Evolutionary conservation across 2,797 vertebrate genomes (phyloP).

Genomic region (Nyctibius grandis): DNA sequence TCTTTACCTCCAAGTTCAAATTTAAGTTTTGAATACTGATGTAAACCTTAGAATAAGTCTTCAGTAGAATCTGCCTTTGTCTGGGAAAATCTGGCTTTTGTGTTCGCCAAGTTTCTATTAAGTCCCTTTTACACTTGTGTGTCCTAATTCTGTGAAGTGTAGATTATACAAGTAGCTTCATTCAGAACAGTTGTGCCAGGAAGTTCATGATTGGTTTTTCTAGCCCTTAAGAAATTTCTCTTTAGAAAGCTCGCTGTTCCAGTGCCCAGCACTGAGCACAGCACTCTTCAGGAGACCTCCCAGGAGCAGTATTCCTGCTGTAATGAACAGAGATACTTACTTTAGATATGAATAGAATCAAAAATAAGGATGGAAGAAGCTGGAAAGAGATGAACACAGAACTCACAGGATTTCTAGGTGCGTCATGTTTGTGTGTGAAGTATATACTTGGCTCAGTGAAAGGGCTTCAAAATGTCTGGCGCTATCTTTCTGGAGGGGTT

Average conservation of each 20-base stretch:
- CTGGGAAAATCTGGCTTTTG: neutral
- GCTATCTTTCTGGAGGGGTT: neutral
- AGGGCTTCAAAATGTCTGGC: neutral
- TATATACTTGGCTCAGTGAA: neutral
- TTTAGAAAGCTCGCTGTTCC: neutral
- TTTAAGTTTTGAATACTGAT: neutral
- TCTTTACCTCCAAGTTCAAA: neutral
- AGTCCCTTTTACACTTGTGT: neutral
- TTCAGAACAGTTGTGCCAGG: neutral
- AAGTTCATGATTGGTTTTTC: neutral
- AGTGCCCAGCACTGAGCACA: neutral
- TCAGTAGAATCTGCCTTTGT: neutral
- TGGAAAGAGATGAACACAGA: neutral
- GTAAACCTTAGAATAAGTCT: neutral
- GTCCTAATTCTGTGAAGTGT: neutral
- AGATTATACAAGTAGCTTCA: neutral
- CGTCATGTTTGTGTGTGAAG: neutral
- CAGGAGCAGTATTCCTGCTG: neutral
- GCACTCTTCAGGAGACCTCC: neutral
- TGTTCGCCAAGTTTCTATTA: neutral
- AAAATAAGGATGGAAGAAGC: neutral
- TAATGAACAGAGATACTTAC: neutral
- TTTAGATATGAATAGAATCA: neutral
- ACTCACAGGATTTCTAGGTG: neutral
- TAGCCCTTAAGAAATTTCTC: neutral